Base-by-base conservation (phyloP, 1,140 invertebrate species). In the Drosophila teissieri region DNA sequence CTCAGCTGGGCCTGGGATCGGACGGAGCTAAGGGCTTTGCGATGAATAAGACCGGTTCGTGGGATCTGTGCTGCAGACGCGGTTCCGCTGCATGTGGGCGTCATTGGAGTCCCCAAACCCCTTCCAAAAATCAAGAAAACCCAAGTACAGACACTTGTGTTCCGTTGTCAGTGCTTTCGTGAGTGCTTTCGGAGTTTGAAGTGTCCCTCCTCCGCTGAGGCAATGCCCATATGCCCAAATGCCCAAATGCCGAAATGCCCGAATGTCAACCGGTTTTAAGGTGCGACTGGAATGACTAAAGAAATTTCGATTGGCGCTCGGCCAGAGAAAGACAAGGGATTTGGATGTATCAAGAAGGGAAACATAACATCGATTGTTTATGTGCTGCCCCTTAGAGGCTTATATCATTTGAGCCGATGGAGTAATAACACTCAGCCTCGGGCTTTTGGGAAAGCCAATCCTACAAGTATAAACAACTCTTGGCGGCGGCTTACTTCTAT, bases 231-330 rank as follows among this genome's bases (percentile, higher is more conserved):
- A 88, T 88, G 74, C 78, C 22, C 68, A 88, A 88, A 88, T 88
- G 74, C 78, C 83, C 19, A 19, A 73, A 73, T 79, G 58, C 34
- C 19, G 19, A 19, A 19, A 19, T 19, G 19, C 19, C 22, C 68
- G 82, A 88, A 88, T 88, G 78, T 44, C 51, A 60, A 72, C 82
- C 79, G 78, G 83, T 86, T 86, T 88, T 83, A 83, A 83, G 82
- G 82, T 86, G 82, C 83, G 82, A 54, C 73, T 77, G 54, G 39
- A 76, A 61, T 68, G 54, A 58, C 73, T 75, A 67, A 76, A 75
- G 61, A 76, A 76, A 75, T 76, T 75, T 27, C 36, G 48, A 27
- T 56, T 65, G 72, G 49, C 63, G 24, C 63, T 24, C 36, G 70
- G 39, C 57, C 57, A 76, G 45, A 34, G 11, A 56, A 67, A 48